phyloP scores from a whole-genome alignment of 2,113 vertebrate genomes.

The Centropristis striata region DNA sequence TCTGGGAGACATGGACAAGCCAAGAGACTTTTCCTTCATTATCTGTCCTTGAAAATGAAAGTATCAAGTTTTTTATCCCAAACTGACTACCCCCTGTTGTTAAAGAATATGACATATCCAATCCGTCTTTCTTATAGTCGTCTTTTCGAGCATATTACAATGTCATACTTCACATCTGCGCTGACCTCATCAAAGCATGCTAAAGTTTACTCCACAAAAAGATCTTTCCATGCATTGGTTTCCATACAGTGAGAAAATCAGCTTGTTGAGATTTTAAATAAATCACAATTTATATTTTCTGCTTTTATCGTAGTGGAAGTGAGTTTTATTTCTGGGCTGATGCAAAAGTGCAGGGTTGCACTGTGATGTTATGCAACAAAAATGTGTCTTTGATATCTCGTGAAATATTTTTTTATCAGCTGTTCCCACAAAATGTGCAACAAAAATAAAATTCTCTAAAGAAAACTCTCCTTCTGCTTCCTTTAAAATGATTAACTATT shows the following conservation, averaged over 20 bases:
- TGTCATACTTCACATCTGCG: background rate
- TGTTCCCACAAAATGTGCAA: too few relatives aligned
- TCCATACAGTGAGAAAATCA: background rate
- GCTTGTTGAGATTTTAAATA: background rate
- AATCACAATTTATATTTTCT: background rate
- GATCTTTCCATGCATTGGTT: background rate
- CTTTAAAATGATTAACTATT: too few relatives aligned
- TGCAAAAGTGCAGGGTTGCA: background rate
- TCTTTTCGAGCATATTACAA: background rate
- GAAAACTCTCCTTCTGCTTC: too few relatives aligned
- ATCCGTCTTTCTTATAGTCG: background rate
- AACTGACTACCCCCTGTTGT: background rate
- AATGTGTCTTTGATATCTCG: too few relatives aligned
- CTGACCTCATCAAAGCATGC: background rate
- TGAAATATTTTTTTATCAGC: too few relatives aligned
- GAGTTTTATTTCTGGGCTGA: background rate
- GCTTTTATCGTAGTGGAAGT: background rate
- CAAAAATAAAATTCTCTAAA: too few relatives aligned
- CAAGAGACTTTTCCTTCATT: conserved; percentile 5
- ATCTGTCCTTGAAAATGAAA: background rate
- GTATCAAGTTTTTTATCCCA: background rate
- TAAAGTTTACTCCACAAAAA: background rate
- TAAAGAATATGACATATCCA: background rate
- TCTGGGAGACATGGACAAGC: background rate
- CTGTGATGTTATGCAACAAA: background rate